These are phyloP conservation scores for Hermaeophaga mercurialis DNA, from an alignment of 2,888 invertebrate species.

Conservation along the genomic window DNA sequence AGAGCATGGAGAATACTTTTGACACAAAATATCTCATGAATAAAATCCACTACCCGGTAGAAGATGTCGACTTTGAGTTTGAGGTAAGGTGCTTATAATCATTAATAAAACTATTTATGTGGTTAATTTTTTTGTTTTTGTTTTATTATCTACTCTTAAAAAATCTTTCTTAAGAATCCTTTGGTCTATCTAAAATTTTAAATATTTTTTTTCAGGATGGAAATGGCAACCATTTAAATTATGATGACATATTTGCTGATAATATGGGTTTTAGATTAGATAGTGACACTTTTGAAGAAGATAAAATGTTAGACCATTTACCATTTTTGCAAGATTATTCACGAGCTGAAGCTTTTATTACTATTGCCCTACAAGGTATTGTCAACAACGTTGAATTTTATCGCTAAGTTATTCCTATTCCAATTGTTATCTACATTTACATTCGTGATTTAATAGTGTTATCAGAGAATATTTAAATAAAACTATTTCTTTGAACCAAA, in stretches of 20 bases:
- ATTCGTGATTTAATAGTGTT: no score
- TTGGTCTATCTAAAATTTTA: no score
- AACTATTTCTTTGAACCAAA: no score
- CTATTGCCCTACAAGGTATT: slow-evolving; percentile 22
- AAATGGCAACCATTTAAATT: slow-evolving; percentile 13
- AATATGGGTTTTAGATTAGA: slow-evolving; percentile 23
- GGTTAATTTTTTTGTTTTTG: not conserved
- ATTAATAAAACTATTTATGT: not conserved
- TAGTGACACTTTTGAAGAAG: slow-evolving; percentile 13
- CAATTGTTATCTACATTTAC: no score
- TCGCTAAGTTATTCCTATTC: no score
- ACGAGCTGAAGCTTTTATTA: slow-evolving; percentile 10
- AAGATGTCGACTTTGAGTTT: slow-evolving; percentile 2
- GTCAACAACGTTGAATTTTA: no score
- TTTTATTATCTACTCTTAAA: not conserved
- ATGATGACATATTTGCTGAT: slow-evolving; percentile 11
- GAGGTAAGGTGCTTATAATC: slow-evolving; percentile 13
- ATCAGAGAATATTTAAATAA: no score
- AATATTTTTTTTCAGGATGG: slow-evolving; percentile 10
- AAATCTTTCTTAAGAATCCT: no score
- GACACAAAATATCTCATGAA: slow-evolving; percentile 10
- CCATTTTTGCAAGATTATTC: slow-evolving; percentile 13
- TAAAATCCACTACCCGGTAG: slow-evolving; percentile 5
- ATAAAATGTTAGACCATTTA: not conserved
- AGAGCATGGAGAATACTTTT: slow-evolving; percentile 3